Conservation (phyloP, 1,140 invertebrate species). For the Penaeus vannamei region DNA sequence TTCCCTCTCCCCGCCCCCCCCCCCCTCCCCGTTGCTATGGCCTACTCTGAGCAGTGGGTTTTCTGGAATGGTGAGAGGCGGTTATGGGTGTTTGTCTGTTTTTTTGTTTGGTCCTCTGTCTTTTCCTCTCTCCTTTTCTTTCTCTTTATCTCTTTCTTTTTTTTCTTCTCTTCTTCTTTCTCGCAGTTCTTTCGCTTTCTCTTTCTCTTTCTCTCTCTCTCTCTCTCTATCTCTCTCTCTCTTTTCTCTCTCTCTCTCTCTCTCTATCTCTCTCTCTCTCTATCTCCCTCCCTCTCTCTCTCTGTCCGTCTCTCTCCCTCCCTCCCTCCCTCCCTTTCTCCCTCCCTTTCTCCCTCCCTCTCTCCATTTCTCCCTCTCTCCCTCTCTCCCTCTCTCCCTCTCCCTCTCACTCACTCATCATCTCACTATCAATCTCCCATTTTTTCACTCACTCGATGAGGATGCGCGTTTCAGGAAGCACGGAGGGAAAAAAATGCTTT, state of each 20-base stretch:
- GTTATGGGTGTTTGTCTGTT: background rate
- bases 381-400: too few species aligned
- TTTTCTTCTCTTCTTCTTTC: slow-evolving; percentile 12
- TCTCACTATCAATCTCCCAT: too few species aligned
- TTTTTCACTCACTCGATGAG: too few species aligned
- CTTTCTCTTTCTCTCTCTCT: background rate
- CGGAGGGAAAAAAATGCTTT: too few species aligned
- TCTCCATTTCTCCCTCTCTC: too few species aligned
- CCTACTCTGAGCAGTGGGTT: too few species aligned
- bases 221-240: background rate
- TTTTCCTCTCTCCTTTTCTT: background rate
- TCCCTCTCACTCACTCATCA: too few species aligned
- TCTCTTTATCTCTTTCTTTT: background rate
- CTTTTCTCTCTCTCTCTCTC: background rate
- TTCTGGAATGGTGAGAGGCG: too few species aligned
- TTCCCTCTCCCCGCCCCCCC: background rate
- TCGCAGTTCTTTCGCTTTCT: too few species aligned
- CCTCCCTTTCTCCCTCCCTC: background rate
- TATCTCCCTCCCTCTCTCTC: background rate
- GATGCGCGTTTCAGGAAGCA: too few species aligned
- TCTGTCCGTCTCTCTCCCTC: background rate
- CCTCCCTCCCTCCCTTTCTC: background rate
- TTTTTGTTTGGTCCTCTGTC: background rate
- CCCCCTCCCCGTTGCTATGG: background rate
- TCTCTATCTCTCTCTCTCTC: background rate